Percentiles rank a stretch among this genome's conserved stretches.
phyloP scores from a whole-genome alignment of 2,888 invertebrate species.

The Cabera pusaria region DNA sequence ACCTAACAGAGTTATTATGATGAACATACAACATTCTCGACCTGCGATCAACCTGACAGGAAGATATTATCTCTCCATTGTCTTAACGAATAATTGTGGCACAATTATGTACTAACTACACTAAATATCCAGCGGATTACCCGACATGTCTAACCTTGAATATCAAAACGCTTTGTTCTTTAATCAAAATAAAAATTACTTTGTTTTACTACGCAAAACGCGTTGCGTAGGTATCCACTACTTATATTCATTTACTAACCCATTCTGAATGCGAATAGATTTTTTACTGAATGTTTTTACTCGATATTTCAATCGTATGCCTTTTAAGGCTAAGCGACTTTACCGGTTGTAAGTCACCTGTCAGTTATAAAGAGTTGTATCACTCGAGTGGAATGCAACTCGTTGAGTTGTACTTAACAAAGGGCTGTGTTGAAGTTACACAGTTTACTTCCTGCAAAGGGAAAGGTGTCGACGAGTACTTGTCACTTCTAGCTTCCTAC shows the following conservation, averaged over 20 bases:
- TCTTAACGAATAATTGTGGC: slow-evolving; percentile 37
- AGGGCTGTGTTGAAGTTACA: slow-evolving; percentile 17
- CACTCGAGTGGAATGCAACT: slow-evolving; percentile 48
- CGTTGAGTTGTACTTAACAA: slow-evolving; percentile 28
- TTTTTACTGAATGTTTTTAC: too few relatives aligned
- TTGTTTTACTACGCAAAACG: slow-evolving; percentile 38
- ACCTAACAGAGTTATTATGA: slow-evolving; percentile 1
- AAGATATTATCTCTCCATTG: slow-evolving; percentile 39
- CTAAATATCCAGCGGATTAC: slow-evolving; percentile 20
- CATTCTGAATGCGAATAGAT: slow-evolving; percentile 52
- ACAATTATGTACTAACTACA: slow-evolving; percentile 27
- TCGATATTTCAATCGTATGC: slow-evolving; percentile 56
- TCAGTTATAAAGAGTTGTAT: slow-evolving; percentile 53
- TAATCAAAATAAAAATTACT: slow-evolving; percentile 13
- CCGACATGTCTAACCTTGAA: slow-evolving; percentile 32
- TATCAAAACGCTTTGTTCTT: slow-evolving; percentile 31
- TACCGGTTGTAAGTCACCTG: slow-evolving; percentile 70
- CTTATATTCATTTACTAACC: slow-evolving; percentile 66
- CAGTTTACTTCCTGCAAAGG: slow-evolving; percentile 28
- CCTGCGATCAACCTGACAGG: slow-evolving; percentile 38
- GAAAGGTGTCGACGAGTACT: slow-evolving; percentile 8
- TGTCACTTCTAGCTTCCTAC: too few relatives aligned
- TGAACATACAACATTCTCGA: slow-evolving; percentile 30
- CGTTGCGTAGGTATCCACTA: slow-evolving; percentile 44
- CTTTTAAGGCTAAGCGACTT: slow-evolving; percentile 55